Conservation (phyloP, 2,888 invertebrate species). For the Anoplius nigerrimus region DNA sequence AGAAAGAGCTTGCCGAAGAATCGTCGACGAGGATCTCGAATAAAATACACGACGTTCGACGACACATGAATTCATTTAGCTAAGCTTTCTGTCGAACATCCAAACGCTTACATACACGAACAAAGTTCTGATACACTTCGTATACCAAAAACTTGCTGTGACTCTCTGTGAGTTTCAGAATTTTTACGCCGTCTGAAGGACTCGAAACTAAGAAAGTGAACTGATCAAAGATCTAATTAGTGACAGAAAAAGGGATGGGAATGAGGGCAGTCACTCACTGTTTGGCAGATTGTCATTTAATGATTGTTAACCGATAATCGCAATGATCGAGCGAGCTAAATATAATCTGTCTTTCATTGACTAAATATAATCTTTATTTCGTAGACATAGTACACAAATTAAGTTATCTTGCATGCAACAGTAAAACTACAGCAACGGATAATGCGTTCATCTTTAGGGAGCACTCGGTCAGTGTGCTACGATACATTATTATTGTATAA, state of each 20-base stretch:
- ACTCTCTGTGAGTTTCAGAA: too few species aligned
- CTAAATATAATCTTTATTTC: conserved; percentile 69
- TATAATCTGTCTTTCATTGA: conserved; percentile 50
- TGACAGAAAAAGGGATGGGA: too few species aligned
- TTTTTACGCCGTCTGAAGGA: too few species aligned
- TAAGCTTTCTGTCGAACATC: conserved; percentile 32
- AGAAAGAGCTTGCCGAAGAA: conserved; percentile 49
- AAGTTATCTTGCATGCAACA: conserved; percentile 64
- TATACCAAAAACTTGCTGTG: too few species aligned
- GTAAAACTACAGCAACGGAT: conserved; percentile 57
- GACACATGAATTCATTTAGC: conserved; percentile 61
- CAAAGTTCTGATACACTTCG: too few species aligned
- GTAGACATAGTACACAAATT: conserved; percentile 66
- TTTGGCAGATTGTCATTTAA: conserved; percentile 43
- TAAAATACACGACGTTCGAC: conserved; percentile 62
- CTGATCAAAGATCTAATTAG: too few species aligned
- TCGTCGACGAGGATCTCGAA: conserved; percentile 53
- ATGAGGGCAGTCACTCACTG: too few species aligned
- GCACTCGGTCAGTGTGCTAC: conserved; percentile 41
- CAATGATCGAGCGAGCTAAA: too few species aligned
- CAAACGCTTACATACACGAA: too few species aligned
- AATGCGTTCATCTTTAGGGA: conserved; percentile 47
- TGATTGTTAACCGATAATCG: too few species aligned
- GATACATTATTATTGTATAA: conserved; percentile 20
- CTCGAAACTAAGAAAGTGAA: too few species aligned